A percentile compares a stretch with the other conserved stretches of the same genome.
These are phyloP conservation scores for Eustalomyia histrio DNA, from an alignment of 2,888 invertebrate species.

Conservation along the genomic window DNA sequence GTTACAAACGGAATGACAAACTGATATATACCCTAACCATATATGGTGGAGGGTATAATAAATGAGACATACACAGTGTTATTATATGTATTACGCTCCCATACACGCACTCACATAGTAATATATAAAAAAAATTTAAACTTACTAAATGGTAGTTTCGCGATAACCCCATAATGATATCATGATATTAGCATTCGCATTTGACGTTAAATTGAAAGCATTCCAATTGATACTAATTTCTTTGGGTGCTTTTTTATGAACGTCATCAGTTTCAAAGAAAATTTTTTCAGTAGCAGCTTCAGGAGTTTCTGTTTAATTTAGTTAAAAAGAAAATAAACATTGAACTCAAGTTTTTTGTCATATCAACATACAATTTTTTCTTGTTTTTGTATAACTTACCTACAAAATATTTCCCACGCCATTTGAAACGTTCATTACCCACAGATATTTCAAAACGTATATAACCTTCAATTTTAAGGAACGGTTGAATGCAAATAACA, in stretches of 20 bases:
- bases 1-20: too few species aligned
- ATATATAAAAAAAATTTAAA: constrained; percentile 15
- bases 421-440: constrained; percentile 90
- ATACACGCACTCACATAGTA: background rate
- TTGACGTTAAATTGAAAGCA: constrained; percentile 90
- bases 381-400: constrained; percentile 82
- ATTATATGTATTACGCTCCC: too few species aligned
- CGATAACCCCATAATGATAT: constrained; percentile 95
- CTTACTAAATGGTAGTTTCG: constrained; percentile 85
- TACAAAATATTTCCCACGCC: constrained; percentile 94
- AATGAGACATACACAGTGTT: too few species aligned
- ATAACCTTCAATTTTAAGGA: constrained; percentile 92
- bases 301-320: constrained; percentile 86
- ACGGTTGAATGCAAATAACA: constrained; percentile 94
- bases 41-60: too few species aligned
- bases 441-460: constrained; percentile 92
- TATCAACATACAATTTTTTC: background rate
- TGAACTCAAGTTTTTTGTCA: background rate
- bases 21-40: too few species aligned
- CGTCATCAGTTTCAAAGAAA: constrained; percentile 86
- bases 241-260: constrained; percentile 86
- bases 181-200: constrained; percentile 86
- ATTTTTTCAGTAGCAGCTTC: constrained; percentile 92
- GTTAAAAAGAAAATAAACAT: constrained; percentile 6
- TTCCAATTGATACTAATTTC: constrained; percentile 91